Percentiles rank a stretch among this genome's conserved stretches.
Conservation (phyloP, 1,140 invertebrate genomes). For the Dreissena rostriformis region DNA sequence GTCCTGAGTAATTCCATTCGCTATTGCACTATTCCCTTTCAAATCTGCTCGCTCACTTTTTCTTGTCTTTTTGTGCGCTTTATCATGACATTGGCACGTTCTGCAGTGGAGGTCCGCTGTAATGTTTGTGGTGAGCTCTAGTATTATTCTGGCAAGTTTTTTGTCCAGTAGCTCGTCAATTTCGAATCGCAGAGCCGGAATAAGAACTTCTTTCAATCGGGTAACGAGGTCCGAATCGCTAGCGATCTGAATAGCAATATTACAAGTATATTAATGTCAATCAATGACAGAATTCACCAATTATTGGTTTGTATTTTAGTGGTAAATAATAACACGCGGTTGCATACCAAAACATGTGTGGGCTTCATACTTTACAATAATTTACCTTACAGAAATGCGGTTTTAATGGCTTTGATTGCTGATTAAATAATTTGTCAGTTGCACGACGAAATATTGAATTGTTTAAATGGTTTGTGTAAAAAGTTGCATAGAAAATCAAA, state of each 20-base stretch:
- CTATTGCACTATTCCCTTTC: neutral
- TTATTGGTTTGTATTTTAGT: too few species aligned
- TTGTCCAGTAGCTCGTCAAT: neutral
- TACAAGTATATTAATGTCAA: neutral
- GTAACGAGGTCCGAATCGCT: neutral
- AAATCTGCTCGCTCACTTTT: neutral
- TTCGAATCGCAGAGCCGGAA: slow-evolving; percentile 2
- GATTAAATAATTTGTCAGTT: too few species aligned
- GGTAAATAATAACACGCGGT: neutral
- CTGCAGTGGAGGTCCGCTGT: neutral
- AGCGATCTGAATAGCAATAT: neutral
- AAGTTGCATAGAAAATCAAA: too few species aligned
- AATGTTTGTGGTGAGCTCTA: neutral
- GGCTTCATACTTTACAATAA: too few species aligned
- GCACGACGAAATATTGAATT: too few species aligned
- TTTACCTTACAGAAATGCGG: too few species aligned
- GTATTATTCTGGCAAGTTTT: neutral
- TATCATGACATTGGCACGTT: neutral
- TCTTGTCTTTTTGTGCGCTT: neutral
- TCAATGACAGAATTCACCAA: neutral
- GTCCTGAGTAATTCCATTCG: too few species aligned
- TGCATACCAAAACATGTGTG: neutral
- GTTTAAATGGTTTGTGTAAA: too few species aligned
- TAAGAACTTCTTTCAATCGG: neutral
- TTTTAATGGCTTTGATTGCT: too few species aligned